Evolutionary conservation across 2,888 invertebrate genomes (phyloP), one percentile per base, ranked within the genome.

Genomic region (Dinocampus coccinellae): DNA sequence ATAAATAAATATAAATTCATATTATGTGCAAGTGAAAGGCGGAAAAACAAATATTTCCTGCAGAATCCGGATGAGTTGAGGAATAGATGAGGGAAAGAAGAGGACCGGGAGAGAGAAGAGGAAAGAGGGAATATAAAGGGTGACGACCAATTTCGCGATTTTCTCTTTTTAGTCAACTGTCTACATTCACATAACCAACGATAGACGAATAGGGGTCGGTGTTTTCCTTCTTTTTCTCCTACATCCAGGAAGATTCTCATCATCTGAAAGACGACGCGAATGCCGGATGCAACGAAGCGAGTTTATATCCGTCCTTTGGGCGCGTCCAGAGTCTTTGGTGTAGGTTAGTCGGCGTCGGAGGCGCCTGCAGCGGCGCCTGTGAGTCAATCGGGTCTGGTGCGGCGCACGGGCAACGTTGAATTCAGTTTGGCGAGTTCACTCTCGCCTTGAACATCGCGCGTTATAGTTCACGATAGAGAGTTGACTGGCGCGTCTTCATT

Each of bases 381-480:
- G 69, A 77, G 79, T 81, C 80, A 78, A 79, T 81, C 73, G 70
- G 77, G 75, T 73, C 75, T 66, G 72, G 76, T 78, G 79, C 76
- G 77, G 76, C 70, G 79, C 78, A 73, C 81, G 75, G 73, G 74
- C 74, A 76, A 73, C 76, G 76, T 75, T 79, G 79, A 81, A 83
- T 80, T 83, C 83, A 84, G 83, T 84, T 78, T 77, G 79, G 79
- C 77, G 77, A 80, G 82, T 75, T 78, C 81, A 73, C 79, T 80
- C 79, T 78, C 76, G 76, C 77, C 81, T 78, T 74, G 78, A 78
- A 77, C 77, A 78, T 80, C 70, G 55, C 70, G 55, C 60, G 24
- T 63, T 47, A 47, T 47, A 16, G 4, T 47, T 7, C 16, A 34
- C 11, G 7, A 60, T 34, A 60, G 60, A 16, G 11, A 47, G 16